Conservation (phyloP, 2,797 vertebrate genomes). For the Austrolebias charrua region DNA sequence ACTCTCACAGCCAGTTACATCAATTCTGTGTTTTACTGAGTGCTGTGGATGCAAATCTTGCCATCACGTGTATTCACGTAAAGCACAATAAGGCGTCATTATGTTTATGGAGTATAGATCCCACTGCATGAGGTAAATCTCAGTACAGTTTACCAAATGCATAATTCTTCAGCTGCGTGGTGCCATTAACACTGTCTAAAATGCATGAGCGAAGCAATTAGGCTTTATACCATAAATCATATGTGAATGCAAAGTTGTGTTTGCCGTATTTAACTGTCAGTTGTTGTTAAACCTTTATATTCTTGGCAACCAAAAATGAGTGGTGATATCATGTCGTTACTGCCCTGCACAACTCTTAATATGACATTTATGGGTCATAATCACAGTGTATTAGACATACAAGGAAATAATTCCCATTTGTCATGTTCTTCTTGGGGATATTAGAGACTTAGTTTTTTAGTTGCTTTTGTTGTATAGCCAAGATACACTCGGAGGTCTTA, state of each 20-base stretch:
- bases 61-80: conserved; percentile 52
- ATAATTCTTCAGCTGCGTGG: conserved; percentile 29
- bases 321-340: conserved; percentile 53
- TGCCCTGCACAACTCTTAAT: conserved; percentile 39
- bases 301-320: conserved; percentile 56
- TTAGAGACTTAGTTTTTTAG: conserved; percentile 13
- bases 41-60: conserved; percentile 60
- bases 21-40: conserved; percentile 63
- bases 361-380: conserved; percentile 61
- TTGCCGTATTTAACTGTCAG: conserved; percentile 53
- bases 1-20: conserved; percentile 67
- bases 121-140: conserved; percentile 38
- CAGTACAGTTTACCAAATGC: conserved; percentile 39
- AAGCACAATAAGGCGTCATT: conserved; percentile 60
- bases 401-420: conserved; percentile 46
- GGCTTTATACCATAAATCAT: conserved; percentile 50
- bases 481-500: conserved; percentile 26
- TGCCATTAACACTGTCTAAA: conserved; percentile 47
- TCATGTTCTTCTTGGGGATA: conserved; percentile 30
- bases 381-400: conserved; percentile 58
- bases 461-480: conserved; percentile 49
- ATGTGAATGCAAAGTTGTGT: conserved; percentile 54
- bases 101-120: conserved; percentile 65
- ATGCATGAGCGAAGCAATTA: conserved; percentile 63
- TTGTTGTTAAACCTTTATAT: conserved; percentile 58